Percentiles rank a stretch among this genome's conserved stretches.
Conservation (phyloP, 2,797 vertebrate species). For the Aphelocoma californica region DNA sequence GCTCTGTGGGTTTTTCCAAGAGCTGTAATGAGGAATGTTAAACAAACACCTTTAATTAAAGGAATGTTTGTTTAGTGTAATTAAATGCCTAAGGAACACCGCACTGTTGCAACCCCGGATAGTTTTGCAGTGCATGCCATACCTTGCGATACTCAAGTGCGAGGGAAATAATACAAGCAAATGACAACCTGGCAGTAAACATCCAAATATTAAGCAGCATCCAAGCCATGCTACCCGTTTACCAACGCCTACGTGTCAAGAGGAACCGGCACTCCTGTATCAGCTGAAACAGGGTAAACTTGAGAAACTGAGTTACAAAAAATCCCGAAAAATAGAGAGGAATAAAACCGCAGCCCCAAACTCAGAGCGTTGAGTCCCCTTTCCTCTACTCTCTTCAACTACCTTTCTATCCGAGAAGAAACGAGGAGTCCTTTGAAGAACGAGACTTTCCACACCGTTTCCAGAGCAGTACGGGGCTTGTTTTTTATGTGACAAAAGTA, state of each 20-base stretch:
- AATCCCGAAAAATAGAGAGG: not conserved
- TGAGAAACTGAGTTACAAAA: not conserved
- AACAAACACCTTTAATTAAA: constrained; percentile 70
- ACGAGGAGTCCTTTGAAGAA: not conserved
- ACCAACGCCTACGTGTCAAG: constrained; percentile 40
- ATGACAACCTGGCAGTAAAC: not conserved
- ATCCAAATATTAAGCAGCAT: constrained; percentile 8
- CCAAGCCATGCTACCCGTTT: not conserved
- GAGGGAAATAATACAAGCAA: not conserved
- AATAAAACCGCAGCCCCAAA: not conserved
- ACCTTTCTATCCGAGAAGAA: not conserved
- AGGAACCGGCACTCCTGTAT: not conserved
- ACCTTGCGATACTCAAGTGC: not conserved
- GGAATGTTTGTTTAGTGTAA: constrained; percentile 68
- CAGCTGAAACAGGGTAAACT: not conserved
- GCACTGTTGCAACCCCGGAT: not conserved
- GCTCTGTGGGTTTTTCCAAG: constrained; percentile 60
- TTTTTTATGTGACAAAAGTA: constrained; percentile 24
- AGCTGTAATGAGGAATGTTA: constrained; percentile 57
- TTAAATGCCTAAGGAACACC: constrained; percentile 51
- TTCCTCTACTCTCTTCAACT: not conserved
- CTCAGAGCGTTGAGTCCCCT: not conserved
- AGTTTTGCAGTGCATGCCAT: not conserved
- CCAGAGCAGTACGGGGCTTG: not conserved
- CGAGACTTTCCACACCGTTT: not conserved